Evolutionary conservation across 2,888 invertebrate species (phyloP), one percentile per base, ranked within the genome.

Genomic region (Coenonympha arcania): DNA sequence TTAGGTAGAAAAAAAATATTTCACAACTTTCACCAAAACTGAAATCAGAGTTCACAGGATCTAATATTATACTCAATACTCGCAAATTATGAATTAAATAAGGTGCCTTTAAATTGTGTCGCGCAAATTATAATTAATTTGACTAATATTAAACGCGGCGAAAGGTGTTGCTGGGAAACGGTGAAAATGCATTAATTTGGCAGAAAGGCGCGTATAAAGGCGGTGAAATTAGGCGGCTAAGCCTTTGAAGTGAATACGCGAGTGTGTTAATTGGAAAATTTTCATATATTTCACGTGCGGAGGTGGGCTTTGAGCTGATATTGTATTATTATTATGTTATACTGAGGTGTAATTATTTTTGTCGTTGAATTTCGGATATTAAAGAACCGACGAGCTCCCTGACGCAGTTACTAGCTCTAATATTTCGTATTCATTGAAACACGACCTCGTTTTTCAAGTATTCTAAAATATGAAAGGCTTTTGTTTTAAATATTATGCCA

Each of bases 181-280:
- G 48, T 52, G 50, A 50, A 52, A 52, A 55, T 50, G 53, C 55
- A 53, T 53, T 53, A 53, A 56, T 56, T 42, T 46, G 39, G 37
- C 36, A 42, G 50, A 42, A 50, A 45, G 26, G 41, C 33, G 19
- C 43, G 41, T 22, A 34, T 42, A 48, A 52, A 48, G 47, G 44
- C 33, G 47, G 43, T 50, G 48, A 46, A 56, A 53, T 56, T 48
- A 50, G 45, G 40, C 52, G 55, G 46, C 48, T 37, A 42, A 53
- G 34, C 50, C 50, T 50, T 50, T 46, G 48, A 56, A 53, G 39
- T 50, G 41, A 52, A 52, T 50, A 48, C 43, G 37, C 40, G 41
- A 50, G 45, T 39, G 45, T 50, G 50, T 48, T 56, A 56, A 53
- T 56, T 56, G 55, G 47, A 53, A 53, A 56, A 53, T 53, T 47